Conservation (phyloP, 2,888 invertebrate species). For the Cataglyphis cursor region DNA sequence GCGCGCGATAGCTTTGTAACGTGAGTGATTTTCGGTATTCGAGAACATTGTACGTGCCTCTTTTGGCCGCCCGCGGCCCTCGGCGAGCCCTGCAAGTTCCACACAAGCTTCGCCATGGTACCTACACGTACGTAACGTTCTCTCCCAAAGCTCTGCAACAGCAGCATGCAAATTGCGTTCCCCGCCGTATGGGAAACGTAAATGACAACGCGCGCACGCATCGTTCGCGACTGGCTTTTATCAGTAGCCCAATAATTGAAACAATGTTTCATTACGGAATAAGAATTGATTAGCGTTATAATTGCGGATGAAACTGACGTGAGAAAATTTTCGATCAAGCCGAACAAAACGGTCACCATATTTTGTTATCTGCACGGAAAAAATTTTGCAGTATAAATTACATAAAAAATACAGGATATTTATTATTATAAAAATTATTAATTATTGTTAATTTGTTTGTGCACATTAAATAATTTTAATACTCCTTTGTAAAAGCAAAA, state of each 20-base stretch:
- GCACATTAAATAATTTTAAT: too few relatives aligned
- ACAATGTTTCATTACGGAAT: constrained; percentile 27
- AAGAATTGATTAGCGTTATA: constrained; percentile 27
- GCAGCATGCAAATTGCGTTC: constrained; percentile 46
- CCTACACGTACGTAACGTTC: constrained; percentile 13
- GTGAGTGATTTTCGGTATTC: constrained; percentile 63
- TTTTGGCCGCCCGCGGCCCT: constrained; percentile 42
- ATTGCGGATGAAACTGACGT: background rate
- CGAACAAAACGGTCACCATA: too few relatives aligned
- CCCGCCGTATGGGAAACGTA: background rate
- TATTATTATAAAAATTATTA: too few relatives aligned
- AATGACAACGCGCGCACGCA: constrained; percentile 5
- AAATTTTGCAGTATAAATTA: too few relatives aligned
- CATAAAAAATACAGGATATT: too few relatives aligned
- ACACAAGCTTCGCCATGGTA: constrained; percentile 2
- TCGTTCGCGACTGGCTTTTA: constrained; percentile 23
- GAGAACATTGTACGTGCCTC: constrained; percentile 59
- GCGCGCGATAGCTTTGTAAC: constrained; percentile 63
- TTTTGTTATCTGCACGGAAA: too few relatives aligned
- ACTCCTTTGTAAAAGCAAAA: too few relatives aligned
- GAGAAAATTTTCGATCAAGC: background rate
- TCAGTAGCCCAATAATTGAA: constrained; percentile 20
- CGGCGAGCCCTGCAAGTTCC: constrained; percentile 39
- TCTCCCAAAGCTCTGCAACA: constrained; percentile 34
- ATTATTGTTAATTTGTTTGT: too few relatives aligned